Evolutionary conservation across 2,888 invertebrate species (phyloP), one percentile per base, ranked within the genome.

Genomic region (Hydraecia micacea): DNA sequence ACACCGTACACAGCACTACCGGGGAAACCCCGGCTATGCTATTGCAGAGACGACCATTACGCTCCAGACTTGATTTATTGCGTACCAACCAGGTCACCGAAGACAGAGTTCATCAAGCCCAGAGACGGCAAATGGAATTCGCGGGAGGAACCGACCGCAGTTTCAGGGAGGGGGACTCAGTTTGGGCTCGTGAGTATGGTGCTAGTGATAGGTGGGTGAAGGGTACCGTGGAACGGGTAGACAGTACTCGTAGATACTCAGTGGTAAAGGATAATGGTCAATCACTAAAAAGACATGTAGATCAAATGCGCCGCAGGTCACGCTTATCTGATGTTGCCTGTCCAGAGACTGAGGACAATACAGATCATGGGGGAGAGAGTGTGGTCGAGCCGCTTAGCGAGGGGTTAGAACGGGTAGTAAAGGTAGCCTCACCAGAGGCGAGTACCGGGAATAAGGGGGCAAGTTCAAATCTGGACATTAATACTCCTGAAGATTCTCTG

Each of bases 21-120:
- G 39, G 39, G 39, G 39, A 39, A 39, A 39, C 39, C 39, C 39
- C 67, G 13, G 67, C 46, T 18, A 67, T 67, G 46, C 25, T 67
- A 8, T 67, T 67, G 46, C 67, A 67, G 28, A 46, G 11, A 32
- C 67, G 67, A 21, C 2, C 67, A 28, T 67, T 67, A 49, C 67
- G 67, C 28, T 46, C 69, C n/a, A 55, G 70, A n/a, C 55, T 70
- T 0, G 36, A 70, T 15, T 70, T 70, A n/a, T 21, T 70, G 70
- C 70, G 70, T n/a, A n/a, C n/a, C 39, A n/a, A 58, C 21, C 49
- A 15, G 25, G 69, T 15, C 49, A 49, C 49, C 68, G 1, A 49
- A 32, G 68, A 68, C 49, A 68, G 68, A 36, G 36, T 49, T 21
- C 49, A 68, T 25, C 52, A 36, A 36, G 69, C 25, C 25, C 69